phyloP scores from a whole-genome alignment of 2,113 vertebrate genomes.

The Sander lucioperca region DNA sequence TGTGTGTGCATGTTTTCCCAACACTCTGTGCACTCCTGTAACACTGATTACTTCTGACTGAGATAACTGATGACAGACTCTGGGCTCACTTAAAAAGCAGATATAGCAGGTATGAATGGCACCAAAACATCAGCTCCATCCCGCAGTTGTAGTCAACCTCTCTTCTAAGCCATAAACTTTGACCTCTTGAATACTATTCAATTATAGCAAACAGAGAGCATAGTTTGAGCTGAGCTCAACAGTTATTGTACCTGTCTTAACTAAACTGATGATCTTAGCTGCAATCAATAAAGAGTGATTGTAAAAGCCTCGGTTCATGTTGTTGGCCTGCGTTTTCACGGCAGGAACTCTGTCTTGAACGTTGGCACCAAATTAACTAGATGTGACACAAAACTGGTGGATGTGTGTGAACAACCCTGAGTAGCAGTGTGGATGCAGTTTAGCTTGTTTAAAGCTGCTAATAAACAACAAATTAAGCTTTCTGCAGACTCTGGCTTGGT shows the following conservation, averaged over 20 bases:
- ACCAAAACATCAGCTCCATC: neutral
- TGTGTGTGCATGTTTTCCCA: conserved; percentile 20
- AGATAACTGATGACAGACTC: conserved; percentile 8
- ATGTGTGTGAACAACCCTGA: conserved; percentile 9
- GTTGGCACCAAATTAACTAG: neutral
- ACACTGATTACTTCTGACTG: conserved; percentile 21
- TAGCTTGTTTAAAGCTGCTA: too few relatives aligned
- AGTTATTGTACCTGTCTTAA: neutral
- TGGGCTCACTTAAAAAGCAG: neutral
- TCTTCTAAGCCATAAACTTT: conserved; percentile 17
- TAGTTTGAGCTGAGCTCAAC: neutral
- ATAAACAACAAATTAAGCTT: neutral
- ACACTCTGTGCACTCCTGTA: conserved; percentile 24
- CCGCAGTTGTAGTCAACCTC: conserved; percentile 6
- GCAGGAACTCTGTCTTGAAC: neutral
- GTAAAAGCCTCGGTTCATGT: neutral
- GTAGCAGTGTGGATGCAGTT: neutral
- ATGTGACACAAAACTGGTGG: neutral
- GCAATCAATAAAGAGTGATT: neutral
- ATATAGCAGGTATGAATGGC: neutral
- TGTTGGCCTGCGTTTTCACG: neutral
- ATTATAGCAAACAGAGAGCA: neutral
- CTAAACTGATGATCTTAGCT: neutral
- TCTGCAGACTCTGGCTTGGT: neutral
- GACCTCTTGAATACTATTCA: conserved; percentile 11